Evolutionary conservation across 1,140 invertebrate species (phyloP).

Genomic region (Hesperophylax magnus): DNA sequence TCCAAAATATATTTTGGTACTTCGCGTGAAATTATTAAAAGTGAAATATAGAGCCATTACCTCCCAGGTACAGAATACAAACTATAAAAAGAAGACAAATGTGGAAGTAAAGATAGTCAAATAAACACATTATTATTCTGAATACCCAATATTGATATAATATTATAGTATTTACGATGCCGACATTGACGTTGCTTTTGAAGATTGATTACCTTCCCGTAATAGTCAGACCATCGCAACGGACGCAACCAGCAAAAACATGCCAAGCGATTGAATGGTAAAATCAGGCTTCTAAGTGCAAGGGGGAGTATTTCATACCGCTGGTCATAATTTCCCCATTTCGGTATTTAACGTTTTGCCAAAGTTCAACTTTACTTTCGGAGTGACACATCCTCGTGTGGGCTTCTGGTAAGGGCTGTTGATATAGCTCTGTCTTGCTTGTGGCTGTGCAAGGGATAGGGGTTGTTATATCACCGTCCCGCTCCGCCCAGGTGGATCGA

Average conservation of each 20-base stretch:
- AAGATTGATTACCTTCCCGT: slow-evolving; percentile 47
- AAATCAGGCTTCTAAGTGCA: slow-evolving; percentile 3
- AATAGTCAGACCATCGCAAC: slow-evolving; percentile 8
- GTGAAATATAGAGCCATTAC: no score
- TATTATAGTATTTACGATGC: background rate
- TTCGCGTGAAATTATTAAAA: no score
- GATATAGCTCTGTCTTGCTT: slow-evolving; percentile 39
- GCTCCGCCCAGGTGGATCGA: slow-evolving; percentile 46
- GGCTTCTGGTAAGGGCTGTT: slow-evolving; percentile 22
- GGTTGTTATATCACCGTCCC: slow-evolving; percentile 50
- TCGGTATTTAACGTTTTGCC: background rate
- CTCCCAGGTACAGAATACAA: no score
- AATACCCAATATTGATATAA: slow-evolving; percentile 16
- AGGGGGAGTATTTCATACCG: background rate
- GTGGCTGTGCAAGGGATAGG: background rate
- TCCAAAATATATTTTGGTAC: no score
- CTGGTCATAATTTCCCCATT: no score
- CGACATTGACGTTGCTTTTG: slow-evolving; percentile 40
- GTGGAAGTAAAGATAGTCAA: no score
- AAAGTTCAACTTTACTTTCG: slow-evolving; percentile 12
- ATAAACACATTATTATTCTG: no score
- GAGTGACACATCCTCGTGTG: background rate
- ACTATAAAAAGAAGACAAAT: no score
- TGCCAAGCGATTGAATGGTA: background rate
- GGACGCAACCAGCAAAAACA: background rate